These are phyloP conservation scores for Apogon talboti DNA, from an alignment of 2,797 vertebrate species.

Conservation along the genomic window DNA sequence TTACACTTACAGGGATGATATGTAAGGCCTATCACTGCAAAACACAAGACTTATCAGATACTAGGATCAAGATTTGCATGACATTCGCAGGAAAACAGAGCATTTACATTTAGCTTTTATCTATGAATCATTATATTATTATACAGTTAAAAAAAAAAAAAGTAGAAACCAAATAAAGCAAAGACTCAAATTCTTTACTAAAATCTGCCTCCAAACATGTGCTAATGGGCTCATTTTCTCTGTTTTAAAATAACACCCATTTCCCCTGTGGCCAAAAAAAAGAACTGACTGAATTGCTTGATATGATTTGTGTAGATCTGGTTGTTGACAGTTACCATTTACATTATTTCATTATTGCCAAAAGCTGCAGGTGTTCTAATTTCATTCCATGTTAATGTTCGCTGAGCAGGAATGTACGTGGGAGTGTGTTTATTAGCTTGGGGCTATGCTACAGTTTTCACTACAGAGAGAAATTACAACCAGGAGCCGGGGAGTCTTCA, in stretches of 20 bases:
- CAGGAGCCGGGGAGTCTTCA: constrained; percentile 32
- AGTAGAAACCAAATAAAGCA: too few species aligned
- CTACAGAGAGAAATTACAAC: constrained; percentile 18
- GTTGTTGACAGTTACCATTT: constrained; percentile 4
- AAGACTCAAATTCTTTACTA: not conserved
- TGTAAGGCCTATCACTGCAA: too few species aligned
- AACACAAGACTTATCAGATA: too few species aligned
- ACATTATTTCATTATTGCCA: constrained; percentile 2
- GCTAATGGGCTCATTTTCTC: too few species aligned
- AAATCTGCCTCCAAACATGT: too few species aligned
- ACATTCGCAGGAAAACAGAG: too few species aligned
- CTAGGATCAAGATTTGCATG: too few species aligned
- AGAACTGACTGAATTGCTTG: constrained; percentile 11
- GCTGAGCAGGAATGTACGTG: constrained; percentile 33
- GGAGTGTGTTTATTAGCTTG: constrained; percentile 27
- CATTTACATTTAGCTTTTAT: too few species aligned
- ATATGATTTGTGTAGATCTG: constrained; percentile 2
- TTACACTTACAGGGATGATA: too few species aligned
- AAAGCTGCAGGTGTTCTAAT: constrained; percentile 31
- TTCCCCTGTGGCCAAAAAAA: not conserved
- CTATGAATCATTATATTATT: too few species aligned
- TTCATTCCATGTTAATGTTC: constrained; percentile 14
- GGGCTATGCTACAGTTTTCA: constrained; percentile 44
- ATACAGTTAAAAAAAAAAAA: too few species aligned
- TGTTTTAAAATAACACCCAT: constrained; percentile 2